A percentile compares a stretch with the other conserved stretches of the same genome.
Evolutionary conservation across 2,113 vertebrate genomes (phyloP).

Genomic region (Amblyopsis rosae): DNA sequence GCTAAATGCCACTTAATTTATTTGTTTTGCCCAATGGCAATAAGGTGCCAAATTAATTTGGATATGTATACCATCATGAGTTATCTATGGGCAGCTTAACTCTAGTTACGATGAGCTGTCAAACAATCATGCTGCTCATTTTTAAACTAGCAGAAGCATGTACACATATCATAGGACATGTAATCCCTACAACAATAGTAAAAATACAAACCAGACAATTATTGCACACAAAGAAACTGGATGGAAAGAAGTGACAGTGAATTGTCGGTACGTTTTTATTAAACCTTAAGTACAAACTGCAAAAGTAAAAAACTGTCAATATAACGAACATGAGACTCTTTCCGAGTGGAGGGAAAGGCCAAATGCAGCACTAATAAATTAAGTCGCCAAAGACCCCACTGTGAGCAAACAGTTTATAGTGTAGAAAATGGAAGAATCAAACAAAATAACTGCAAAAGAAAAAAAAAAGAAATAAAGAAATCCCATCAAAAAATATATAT

Average conservation of each 20-base stretch:
- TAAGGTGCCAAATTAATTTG: constrained; percentile 8
- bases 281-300: constrained; percentile 99
- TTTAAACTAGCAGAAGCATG: neutral
- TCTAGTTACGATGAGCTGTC: no score
- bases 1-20: constrained; percentile 17
- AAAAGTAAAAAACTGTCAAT: constrained; percentile 98
- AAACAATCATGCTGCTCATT: neutral
- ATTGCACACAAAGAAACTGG: constrained; percentile 30
- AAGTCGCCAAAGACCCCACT: constrained; percentile 88
- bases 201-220: neutral
- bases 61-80: neutral
- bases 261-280: constrained; percentile 98
- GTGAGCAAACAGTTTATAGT: constrained; percentile 91
- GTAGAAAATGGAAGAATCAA: constrained; percentile 86
- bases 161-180: no score
- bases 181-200: neutral
- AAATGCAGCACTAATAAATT: constrained; percentile 99
- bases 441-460: constrained; percentile 76
- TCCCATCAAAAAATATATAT: constrained; percentile 69
- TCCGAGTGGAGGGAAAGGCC: constrained; percentile 85
- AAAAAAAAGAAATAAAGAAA: constrained; percentile 40
- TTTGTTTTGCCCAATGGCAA: neutral
- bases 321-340: constrained; percentile 91
- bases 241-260: constrained; percentile 71
- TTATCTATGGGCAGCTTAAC: no score